Percentiles rank a stretch among this genome's conserved stretches.
These are phyloP conservation scores for Bellardia pandia DNA, from an alignment of 2,888 invertebrate genomes.

Conservation along the genomic window DNA sequence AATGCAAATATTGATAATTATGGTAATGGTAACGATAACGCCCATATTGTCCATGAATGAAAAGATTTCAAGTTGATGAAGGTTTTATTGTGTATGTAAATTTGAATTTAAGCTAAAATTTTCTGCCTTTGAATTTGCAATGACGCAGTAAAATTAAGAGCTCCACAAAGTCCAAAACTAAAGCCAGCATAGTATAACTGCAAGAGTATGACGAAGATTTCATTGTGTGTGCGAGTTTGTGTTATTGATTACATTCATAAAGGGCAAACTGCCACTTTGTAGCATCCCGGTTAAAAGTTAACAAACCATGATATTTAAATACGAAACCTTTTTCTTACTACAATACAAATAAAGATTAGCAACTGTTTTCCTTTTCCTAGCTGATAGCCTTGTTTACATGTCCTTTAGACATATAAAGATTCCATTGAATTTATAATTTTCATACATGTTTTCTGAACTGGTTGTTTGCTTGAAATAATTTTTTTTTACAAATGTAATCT, in stretches of 20 bases:
- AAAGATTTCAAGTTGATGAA: not conserved
- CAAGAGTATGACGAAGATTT: too few species aligned
- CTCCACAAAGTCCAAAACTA: too few species aligned
- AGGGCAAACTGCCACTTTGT: not conserved
- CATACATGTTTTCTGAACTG: not conserved
- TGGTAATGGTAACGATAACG: not conserved
- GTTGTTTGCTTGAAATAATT: not conserved
- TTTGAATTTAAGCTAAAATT: too few species aligned
- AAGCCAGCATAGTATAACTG: too few species aligned
- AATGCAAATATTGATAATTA: not conserved
- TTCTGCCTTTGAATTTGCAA: too few species aligned
- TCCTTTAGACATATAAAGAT: too few species aligned
- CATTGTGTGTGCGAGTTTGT: not conserved
- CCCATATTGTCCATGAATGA: not conserved
- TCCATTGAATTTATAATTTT: not conserved
- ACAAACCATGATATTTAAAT: not conserved
- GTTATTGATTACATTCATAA: not conserved
- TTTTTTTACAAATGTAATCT: not conserved
- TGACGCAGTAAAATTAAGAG: too few species aligned
- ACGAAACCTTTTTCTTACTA: not conserved
- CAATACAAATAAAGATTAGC: not conserved
- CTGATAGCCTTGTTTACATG: not conserved
- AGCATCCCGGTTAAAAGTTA: not conserved
- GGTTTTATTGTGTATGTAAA: not conserved
- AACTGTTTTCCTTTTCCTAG: not conserved